A percentile compares a stretch with the other conserved stretches of the same genome.
Evolutionary conservation across 1,140 invertebrate genomes (phyloP).

Genomic region (Panagrolaimus sp.): DNA sequence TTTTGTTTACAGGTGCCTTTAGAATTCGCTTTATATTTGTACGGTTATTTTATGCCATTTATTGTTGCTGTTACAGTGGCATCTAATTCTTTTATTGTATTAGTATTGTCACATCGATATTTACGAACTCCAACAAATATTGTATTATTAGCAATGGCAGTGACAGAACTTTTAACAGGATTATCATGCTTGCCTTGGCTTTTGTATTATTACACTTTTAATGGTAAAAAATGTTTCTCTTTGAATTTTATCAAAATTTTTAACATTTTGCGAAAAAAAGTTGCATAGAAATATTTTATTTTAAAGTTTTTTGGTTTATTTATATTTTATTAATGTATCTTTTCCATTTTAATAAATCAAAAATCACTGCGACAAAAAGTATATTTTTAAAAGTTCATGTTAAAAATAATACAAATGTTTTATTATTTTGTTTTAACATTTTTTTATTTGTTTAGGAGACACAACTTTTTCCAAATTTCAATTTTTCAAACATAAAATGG

Average conservation of each 20-base stretch:
- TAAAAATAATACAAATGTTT: too few species aligned
- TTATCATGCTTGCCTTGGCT: slow-evolving; percentile 53
- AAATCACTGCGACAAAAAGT: too few species aligned
- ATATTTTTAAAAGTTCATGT: too few species aligned
- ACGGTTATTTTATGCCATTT: slow-evolving; percentile 55
- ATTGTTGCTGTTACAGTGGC: slow-evolving; percentile 77
- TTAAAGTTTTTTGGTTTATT: too few species aligned
- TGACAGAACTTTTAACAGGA: slow-evolving; percentile 84
- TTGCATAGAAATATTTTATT: too few species aligned
- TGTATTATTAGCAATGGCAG: slow-evolving; percentile 74
- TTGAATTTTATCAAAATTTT: background rate
- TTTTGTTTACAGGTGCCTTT: slow-evolving; percentile 44
- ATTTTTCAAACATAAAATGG: too few species aligned
- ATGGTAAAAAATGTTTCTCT: slow-evolving; percentile 26
- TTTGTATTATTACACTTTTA: slow-evolving; percentile 57
- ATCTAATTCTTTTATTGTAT: slow-evolving; percentile 77
- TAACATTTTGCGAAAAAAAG: too few species aligned
- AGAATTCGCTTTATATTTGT: slow-evolving; percentile 53
- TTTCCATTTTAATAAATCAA: too few species aligned
- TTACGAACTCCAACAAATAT: slow-evolving; percentile 69
- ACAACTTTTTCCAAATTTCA: too few species aligned
- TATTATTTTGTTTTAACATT: too few species aligned
- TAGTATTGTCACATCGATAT: slow-evolving; percentile 67
- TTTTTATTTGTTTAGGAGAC: too few species aligned
- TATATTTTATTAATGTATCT: too few species aligned